phyloP scores from a whole-genome alignment of 2,888 invertebrate genomes.

The Bruchidius siliquastri region DNA sequence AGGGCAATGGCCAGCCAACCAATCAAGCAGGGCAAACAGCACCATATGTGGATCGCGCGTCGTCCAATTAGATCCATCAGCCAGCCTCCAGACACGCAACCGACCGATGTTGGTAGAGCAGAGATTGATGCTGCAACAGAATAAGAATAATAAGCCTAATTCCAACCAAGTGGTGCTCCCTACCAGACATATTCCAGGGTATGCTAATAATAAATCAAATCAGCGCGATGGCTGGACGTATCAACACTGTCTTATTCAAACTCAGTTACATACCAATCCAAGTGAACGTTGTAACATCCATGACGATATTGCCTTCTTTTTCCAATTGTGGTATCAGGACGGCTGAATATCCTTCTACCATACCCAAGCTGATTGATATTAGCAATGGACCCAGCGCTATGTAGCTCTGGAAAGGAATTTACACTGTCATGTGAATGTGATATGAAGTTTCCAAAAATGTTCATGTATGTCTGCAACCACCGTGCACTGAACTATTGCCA shows the following conservation, averaged over 20 bases:
- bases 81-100: constrained; percentile 56
- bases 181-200: too few species aligned
- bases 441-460: too few species aligned
- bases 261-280: constrained; percentile 53
- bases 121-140: constrained; percentile 56
- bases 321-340: constrained; percentile 57
- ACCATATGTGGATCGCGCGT: constrained; percentile 52
- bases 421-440: too few species aligned
- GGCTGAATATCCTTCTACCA: constrained; percentile 60
- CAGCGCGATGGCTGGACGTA: too few species aligned
- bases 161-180: too few species aligned
- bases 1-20: constrained; percentile 58
- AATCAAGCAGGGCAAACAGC: constrained; percentile 53
- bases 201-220: too few species aligned
- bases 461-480: too few species aligned
- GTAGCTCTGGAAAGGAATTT: constrained; percentile 42
- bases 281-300: constrained; percentile 50
- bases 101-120: constrained; percentile 58
- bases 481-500: too few species aligned
- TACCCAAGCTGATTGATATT: constrained; percentile 53
- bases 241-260: too few species aligned
- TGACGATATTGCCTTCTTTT: constrained; percentile 45
- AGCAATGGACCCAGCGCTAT: constrained; percentile 54
- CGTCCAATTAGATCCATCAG: constrained; percentile 60
- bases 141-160: background rate